phyloP scores from a whole-genome alignment of 1,140 invertebrate genomes.

The Lucilia sericata region DNA sequence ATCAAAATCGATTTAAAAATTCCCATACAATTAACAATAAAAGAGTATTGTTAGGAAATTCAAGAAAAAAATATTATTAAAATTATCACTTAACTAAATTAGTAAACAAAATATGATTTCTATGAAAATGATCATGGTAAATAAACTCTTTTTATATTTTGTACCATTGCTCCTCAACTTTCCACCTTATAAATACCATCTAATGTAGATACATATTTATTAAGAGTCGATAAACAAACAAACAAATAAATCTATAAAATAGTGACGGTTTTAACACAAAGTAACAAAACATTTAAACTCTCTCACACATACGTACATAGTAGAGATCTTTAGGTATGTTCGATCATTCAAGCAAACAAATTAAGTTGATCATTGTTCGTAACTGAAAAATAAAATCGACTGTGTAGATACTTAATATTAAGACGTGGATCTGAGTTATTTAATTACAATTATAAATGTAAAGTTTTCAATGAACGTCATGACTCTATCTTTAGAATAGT shows the following conservation, averaged over 20 bases:
- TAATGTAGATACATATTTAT: conserved; percentile 33
- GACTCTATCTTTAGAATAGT: no score
- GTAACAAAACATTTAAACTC: no score
- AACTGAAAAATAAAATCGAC: no score
- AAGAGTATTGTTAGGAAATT: conserved; percentile 28
- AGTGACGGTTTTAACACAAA: background rate
- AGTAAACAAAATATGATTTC: conserved; percentile 37
- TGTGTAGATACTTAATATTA: no score
- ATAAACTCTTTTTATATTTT: conserved; percentile 29
- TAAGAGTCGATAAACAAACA: conserved; percentile 18
- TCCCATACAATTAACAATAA: conserved; percentile 37
- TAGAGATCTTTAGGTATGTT: no score
- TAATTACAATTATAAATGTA: no score
- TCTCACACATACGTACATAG: no score
- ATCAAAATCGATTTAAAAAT: conserved; percentile 38
- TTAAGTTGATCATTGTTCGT: no score
- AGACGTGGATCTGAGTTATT: no score
- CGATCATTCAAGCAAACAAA: no score
- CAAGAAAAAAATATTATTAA: background rate
- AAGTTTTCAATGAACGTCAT: no score
- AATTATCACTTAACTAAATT: conserved; percentile 38
- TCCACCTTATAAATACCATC: conserved; percentile 19
- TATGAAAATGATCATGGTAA: conserved; percentile 28
- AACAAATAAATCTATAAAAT: conserved; percentile 14
- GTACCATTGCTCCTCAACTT: background rate